A percentile compares a stretch with the other conserved stretches of the same genome.
These are phyloP conservation scores for Eupelmus urozonus DNA, from an alignment of 2,888 invertebrate genomes.

Conservation along the genomic window DNA sequence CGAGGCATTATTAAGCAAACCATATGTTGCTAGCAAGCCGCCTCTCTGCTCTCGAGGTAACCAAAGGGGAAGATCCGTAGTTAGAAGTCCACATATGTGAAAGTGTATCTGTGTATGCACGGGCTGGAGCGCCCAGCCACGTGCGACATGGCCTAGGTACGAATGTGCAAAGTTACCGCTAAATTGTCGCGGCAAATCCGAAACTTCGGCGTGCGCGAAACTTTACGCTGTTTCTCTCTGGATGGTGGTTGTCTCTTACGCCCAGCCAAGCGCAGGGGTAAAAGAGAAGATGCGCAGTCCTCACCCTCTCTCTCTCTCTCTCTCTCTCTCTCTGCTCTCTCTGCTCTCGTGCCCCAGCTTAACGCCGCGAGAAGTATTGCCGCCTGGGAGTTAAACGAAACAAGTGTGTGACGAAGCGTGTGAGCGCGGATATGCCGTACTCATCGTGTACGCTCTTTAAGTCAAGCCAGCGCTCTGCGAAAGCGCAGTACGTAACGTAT, in stretches of 20 bases:
- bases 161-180: slow-evolving; percentile 60
- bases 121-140: slow-evolving; percentile 2
- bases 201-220: slow-evolving; percentile 52
- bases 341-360: not conserved
- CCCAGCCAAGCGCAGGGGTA: not conserved
- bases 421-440: too few species aligned
- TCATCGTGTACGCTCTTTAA: too few species aligned
- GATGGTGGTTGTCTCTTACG: slow-evolving; percentile 27
- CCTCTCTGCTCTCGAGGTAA: not conserved
- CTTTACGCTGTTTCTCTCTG: slow-evolving; percentile 34
- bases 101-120: slow-evolving; percentile 17
- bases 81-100: not conserved
- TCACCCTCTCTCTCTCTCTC: too few species aligned
- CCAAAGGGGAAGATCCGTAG: not conserved
- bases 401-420: slow-evolving; percentile 37
- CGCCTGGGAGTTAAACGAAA: slow-evolving; percentile 23
- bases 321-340: not conserved
- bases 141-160: slow-evolving; percentile 24
- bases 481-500: too few species aligned
- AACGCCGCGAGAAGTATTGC: slow-evolving; percentile 29
- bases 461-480: too few species aligned
- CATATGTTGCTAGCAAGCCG: slow-evolving; percentile 12
- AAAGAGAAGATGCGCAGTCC: not conserved
- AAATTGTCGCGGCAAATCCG: slow-evolving; percentile 59
- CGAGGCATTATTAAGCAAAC: slow-evolving; percentile 30